Evolutionary conservation across 2,888 invertebrate species (phyloP), one percentile per base, ranked within the genome.

Genomic region (Philereme vetulata): DNA sequence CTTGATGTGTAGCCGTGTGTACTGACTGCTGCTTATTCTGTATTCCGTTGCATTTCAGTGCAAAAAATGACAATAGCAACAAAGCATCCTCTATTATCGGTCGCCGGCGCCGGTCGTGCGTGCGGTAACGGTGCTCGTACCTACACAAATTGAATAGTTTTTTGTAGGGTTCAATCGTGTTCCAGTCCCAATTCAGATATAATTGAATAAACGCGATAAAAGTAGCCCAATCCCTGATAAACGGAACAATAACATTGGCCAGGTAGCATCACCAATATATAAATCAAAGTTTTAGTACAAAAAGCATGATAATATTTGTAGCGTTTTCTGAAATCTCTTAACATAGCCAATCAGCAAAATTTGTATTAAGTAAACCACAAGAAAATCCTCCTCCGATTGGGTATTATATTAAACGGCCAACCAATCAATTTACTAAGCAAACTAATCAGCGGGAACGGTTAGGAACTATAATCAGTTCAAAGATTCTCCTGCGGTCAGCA

Each of bases 111-210:
- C 76, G 77, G 63, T 83, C 86, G 89, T 88, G 88, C 88, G 88
- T 84, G 80, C 80, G 62, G 65, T 90, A 90, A 90, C 90, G 90
- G 91, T 83, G 77, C 75, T 75, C 71, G 74, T 84, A 62, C 58
- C 54, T 62, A 84, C 82, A 85, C 81, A 82, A 86, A 86, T 87
- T 86, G 82, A 86, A 88, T 81, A 80, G 81, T 81, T 89, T 85
- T 89, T 89, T 77, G 76, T 79, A 82, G 69, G 75, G 70, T 78
- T 78, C 71, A 75, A 76, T 76, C 77, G 76, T 82, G 80, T 70
- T 78, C 71, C 77, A 81, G 80, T 78, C 81, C 83, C 85, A 81
- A 85, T 85, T 85, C 77, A 72, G 65, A 66, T 67, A 73, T 86
- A 86, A 89, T 88, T 84, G 81, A 82, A 85, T 82, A 81, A 75